Evolutionary conservation across 2,113 vertebrate genomes (phyloP).

Genomic region (Thermophis baileyi): DNA sequence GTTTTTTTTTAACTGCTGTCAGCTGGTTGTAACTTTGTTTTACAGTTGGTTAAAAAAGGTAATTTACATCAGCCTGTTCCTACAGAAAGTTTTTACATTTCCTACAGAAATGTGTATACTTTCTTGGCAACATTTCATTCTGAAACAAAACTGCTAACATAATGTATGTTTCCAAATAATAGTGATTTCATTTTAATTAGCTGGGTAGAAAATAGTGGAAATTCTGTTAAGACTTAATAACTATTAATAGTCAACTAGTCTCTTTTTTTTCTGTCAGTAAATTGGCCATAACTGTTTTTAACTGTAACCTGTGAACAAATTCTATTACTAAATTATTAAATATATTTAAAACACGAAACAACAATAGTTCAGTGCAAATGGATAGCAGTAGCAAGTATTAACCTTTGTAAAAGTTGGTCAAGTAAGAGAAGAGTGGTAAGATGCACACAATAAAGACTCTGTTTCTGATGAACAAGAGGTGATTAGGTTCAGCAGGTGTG

Average conservation of each 20-base stretch:
- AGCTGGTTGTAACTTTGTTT: constrained; percentile 56
- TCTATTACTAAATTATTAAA: constrained; percentile 46
- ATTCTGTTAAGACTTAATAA: constrained; percentile 65
- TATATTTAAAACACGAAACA: constrained; percentile 22
- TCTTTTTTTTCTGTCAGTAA: constrained; percentile 20
- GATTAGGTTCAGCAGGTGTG: not conserved
- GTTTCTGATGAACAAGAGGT: not conserved
- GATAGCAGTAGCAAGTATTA: constrained; percentile 25
- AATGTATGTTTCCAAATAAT: constrained; percentile 55
- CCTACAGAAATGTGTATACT: constrained; percentile 24
- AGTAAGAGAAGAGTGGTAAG: not conserved
- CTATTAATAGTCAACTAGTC: constrained; percentile 50
- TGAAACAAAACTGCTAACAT: constrained; percentile 64
- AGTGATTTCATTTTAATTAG: constrained; percentile 73
- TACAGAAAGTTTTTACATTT: constrained; percentile 44
- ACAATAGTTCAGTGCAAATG: constrained; percentile 34
- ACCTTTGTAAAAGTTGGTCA: not conserved
- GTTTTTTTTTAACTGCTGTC: constrained; percentile 43
- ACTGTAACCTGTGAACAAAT: constrained; percentile 47
- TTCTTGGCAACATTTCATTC: constrained; percentile 61
- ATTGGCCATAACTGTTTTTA: constrained; percentile 43
- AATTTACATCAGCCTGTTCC: constrained; percentile 40
- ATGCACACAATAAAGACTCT: not conserved
- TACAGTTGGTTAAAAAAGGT: constrained; percentile 57
- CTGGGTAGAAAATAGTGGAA: constrained; percentile 53